phyloP scores from a whole-genome alignment of 2,113 vertebrate genomes.

The Jaculus jaculus region DNA sequence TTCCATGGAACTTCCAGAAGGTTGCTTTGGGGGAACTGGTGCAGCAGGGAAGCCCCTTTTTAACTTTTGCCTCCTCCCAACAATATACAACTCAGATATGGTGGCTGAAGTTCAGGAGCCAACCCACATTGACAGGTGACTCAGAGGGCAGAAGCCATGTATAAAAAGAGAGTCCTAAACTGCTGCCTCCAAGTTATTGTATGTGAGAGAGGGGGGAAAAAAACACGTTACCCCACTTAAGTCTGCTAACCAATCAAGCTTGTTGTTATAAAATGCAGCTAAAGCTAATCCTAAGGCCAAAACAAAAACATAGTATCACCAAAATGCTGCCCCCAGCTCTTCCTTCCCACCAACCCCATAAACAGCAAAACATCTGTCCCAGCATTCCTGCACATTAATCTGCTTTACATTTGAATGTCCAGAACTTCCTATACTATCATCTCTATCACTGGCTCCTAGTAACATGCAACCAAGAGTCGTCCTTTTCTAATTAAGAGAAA shows the following conservation, averaged over 20 bases:
- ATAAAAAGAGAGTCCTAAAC: not conserved
- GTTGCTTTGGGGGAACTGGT: not conserved
- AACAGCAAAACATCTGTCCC: constrained; percentile 66
- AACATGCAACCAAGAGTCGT: not conserved
- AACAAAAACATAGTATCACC: not conserved
- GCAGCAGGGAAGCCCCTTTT: not conserved
- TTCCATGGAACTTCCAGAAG: not conserved
- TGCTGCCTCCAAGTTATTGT: not conserved
- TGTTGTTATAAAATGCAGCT: not conserved
- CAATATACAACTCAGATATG: not conserved
- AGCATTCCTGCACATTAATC: constrained; percentile 59
- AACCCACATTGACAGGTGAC: not conserved
- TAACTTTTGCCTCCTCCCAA: not conserved
- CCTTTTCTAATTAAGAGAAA: constrained; percentile 53
- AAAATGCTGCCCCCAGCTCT: not conserved
- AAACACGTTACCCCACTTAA: not conserved
- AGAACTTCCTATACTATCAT: not conserved
- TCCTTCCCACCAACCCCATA: constrained; percentile 34
- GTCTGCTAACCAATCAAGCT: not conserved
- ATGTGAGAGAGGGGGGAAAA: not conserved
- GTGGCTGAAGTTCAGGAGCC: not conserved
- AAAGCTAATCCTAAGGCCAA: not conserved
- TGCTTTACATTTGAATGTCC: constrained; percentile 57
- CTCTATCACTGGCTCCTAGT: constrained; percentile 37
- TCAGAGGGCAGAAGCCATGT: not conserved